Conservation (phyloP, 2,797 vertebrate genomes). For the Zalophus californianus region DNA sequence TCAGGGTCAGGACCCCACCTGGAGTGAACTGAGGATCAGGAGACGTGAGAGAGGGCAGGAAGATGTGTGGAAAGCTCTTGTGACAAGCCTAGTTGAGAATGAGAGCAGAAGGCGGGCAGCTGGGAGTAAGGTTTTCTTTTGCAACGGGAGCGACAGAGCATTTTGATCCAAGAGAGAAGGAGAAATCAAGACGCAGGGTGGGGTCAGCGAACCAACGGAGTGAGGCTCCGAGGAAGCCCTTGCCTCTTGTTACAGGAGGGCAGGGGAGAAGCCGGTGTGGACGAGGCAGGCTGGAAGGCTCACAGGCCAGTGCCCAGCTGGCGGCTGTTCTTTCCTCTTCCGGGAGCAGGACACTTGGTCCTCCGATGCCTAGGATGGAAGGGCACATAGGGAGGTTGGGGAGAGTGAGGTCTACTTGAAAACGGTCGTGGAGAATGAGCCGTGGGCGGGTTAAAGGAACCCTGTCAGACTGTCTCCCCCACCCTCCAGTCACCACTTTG, state of each 20-base stretch:
- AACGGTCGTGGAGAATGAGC: background rate
- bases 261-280: background rate
- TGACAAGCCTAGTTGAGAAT: background rate
- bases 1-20: background rate
- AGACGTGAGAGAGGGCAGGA: background rate
- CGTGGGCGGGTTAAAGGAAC: background rate
- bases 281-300: background rate
- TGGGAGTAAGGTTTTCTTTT: background rate
- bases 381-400: background rate
- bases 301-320: fast-evolving
- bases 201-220: too few relatives aligned
- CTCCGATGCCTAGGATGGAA: background rate
- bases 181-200: background rate
- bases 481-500: background rate
- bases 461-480: background rate
- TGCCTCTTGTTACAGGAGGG: background rate
- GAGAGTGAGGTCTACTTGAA: background rate
- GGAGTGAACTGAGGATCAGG: background rate
- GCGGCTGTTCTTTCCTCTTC: background rate
- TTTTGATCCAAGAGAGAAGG: background rate
- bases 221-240: background rate
- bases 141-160: background rate
- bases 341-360: background rate
- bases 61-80: background rate
- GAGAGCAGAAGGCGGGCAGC: background rate